phyloP scores from a whole-genome alignment of 2,113 vertebrate species.

The Triplophysa dalaica region DNA sequence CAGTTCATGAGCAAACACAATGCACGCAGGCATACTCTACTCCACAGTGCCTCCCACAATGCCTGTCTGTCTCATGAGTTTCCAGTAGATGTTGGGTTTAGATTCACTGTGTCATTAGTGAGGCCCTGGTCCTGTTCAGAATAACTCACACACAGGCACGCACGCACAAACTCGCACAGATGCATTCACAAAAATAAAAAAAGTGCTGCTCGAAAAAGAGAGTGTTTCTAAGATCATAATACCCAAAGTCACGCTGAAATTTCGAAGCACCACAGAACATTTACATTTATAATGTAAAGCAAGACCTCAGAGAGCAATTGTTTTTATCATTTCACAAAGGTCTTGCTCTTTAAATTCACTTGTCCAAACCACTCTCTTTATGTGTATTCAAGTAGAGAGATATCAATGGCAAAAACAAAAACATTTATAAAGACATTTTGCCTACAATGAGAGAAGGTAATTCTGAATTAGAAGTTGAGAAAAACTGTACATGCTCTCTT shows the following conservation, averaged over 20 bases:
- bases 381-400: neutral
- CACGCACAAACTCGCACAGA: no score
- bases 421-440: no score
- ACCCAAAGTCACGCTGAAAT: slow-evolving; percentile 6
- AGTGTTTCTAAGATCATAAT: slow-evolving; percentile 22
- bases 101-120: slow-evolving; percentile 41
- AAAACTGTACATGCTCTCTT: no score
- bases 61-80: slow-evolving; percentile 6
- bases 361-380: neutral
- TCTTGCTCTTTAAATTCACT: slow-evolving; percentile 11
- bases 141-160: neutral
- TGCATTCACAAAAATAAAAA: neutral
- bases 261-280: neutral
- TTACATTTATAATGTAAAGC: neutral
- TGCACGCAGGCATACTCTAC: neutral
- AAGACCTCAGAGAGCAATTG: neutral
- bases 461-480: no score
- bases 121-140: slow-evolving; percentile 35
- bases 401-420: no score
- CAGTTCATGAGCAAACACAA: slow-evolving; percentile 17
- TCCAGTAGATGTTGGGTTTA: slow-evolving; percentile 18
- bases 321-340: slow-evolving; percentile 3
- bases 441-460: no score
- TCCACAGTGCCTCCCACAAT: slow-evolving; percentile 30
- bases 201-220: slow-evolving; percentile 10